These are phyloP conservation scores for Stigmatopora nigra DNA, from an alignment of 2,113 vertebrate species.

Conservation along the genomic window DNA sequence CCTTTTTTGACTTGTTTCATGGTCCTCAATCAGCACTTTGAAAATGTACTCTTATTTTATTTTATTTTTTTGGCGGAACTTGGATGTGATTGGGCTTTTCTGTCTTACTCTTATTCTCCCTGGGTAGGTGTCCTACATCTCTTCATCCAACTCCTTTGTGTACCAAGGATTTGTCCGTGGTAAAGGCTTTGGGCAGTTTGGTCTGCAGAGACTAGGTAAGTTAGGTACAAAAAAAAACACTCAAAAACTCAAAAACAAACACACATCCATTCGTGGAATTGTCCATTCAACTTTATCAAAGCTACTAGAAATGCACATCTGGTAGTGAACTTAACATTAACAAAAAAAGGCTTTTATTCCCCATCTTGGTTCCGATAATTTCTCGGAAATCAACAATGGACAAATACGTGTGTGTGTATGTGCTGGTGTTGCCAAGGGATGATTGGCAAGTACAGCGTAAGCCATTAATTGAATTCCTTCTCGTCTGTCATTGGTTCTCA, in stretches of 20 bases:
- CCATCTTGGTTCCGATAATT: conserved; percentile 32
- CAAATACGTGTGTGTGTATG: conserved; percentile 16
- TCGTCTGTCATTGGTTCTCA: conserved; percentile 55
- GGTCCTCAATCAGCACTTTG: conserved; percentile 62
- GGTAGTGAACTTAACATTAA: too few species aligned
- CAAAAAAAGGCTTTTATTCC: conserved; percentile 3
- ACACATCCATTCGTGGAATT: neutral
- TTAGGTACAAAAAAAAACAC: conserved; percentile 20
- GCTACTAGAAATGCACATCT: too few species aligned
- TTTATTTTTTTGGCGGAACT: conserved; percentile 44
- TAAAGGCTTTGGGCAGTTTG: conserved; percentile 96
- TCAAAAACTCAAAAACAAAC: neutral
- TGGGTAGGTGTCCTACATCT: conserved; percentile 85
- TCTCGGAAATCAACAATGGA: conserved; percentile 11
- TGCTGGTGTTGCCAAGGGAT: conserved; percentile 27
- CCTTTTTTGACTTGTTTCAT: conserved; percentile 56
- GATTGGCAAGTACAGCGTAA: conserved; percentile 46
- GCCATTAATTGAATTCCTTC: conserved; percentile 60
- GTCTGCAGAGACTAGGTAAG: conserved; percentile 93
- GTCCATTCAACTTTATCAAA: neutral
- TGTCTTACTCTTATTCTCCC: conserved; percentile 40
- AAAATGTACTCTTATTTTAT: conserved; percentile 34
- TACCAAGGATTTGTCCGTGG: conserved; percentile 96
- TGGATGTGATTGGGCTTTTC: conserved; percentile 49
- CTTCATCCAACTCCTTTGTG: conserved; percentile 86